Percentiles rank a stretch among this genome's conserved stretches.
Evolutionary conservation across 2,797 vertebrate species (phyloP).

Genomic region (Paramormyrops hopkinsi): DNA sequence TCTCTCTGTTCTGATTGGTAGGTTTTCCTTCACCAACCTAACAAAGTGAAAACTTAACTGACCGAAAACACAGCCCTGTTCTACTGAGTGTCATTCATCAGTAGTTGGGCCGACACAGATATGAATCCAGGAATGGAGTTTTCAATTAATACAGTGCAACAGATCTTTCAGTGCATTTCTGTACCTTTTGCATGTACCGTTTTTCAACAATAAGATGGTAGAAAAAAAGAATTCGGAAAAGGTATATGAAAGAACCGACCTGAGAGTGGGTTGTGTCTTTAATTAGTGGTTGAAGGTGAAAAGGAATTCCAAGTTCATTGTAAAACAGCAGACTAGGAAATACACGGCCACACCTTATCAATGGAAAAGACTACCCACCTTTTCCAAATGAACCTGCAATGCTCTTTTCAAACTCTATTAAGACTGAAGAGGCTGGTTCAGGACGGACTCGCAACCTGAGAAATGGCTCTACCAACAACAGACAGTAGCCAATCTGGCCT

Average conservation of each 20-base stretch:
- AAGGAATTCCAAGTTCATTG: neutral
- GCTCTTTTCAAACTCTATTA: neutral
- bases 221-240: constrained; percentile 25
- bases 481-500: neutral
- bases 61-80: neutral
- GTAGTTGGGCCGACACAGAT: constrained; percentile 38
- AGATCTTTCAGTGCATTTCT: neutral
- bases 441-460: neutral
- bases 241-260: neutral
- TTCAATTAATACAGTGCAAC: neutral
- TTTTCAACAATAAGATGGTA: constrained; percentile 43
- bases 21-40: neutral
- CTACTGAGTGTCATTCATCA: constrained; percentile 25
- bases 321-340: neutral
- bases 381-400: neutral
- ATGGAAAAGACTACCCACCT: neutral
- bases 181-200: constrained; percentile 24
- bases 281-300: neutral
- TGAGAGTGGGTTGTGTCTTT: neutral
- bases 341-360: constrained; percentile 10
- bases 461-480: neutral
- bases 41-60: neutral
- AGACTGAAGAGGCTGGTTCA: neutral
- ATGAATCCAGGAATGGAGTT: constrained; percentile 32
- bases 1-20: neutral